phyloP scores from a whole-genome alignment of 2,113 vertebrate genomes.

The Chaetodon auriga region DNA sequence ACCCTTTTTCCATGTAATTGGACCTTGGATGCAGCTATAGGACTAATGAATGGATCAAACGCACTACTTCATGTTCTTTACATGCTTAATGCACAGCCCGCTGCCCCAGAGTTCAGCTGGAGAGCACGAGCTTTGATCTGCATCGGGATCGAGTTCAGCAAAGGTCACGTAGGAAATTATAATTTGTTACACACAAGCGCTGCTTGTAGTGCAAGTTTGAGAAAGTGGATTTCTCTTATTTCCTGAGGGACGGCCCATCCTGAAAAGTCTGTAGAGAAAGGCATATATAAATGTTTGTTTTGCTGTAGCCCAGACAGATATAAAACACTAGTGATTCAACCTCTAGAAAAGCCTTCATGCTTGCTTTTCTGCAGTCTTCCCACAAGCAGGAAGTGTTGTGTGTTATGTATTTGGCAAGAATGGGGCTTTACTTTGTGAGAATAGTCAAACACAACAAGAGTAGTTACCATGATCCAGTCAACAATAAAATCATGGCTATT shows the following conservation, averaged over 20 bases:
- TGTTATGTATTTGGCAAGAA: neutral
- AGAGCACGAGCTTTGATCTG: conserved; percentile 38
- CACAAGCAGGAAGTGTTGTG: neutral
- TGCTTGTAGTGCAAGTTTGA: neutral
- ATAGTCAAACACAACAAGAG: no score
- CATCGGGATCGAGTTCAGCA: conserved; percentile 22
- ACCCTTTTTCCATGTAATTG: conserved; percentile 10
- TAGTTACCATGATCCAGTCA: no score
- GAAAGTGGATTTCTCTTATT: neutral
- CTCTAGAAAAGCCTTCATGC: neutral
- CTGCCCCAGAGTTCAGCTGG: conserved; percentile 4
- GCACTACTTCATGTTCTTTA: conserved; percentile 23
- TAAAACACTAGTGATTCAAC: neutral
- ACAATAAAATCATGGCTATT: neutral
- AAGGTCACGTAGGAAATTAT: conserved; percentile 11
- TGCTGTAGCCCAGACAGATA: neutral
- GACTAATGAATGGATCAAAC: conserved; percentile 45
- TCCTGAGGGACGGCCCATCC: neutral
- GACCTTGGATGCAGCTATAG: conserved; percentile 10
- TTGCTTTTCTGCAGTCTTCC: neutral
- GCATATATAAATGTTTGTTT: neutral
- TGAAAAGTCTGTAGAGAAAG: neutral
- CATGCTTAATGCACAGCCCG: neutral
- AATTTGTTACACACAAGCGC: neutral
- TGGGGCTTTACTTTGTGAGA: no score